Base-by-base conservation (phyloP, 1,140 invertebrate genomes). In the Cyrtorhinus lividipennis region DNA sequence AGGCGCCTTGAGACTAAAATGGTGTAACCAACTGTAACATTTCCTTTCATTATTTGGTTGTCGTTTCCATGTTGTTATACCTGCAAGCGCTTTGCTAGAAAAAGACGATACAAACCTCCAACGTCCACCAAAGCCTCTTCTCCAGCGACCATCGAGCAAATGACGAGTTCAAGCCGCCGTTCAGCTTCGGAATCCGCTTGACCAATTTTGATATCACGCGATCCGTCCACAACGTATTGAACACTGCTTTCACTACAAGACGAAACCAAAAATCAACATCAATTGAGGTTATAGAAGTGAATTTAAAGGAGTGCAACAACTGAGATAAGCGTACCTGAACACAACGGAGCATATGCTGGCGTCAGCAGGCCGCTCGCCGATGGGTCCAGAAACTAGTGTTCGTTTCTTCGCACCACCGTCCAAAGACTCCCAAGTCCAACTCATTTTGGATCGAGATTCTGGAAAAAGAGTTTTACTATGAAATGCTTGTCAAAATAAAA, bases 391-490 rank as follows among this genome's bases (percentile, higher is more conserved):
- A 53, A 53, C 48, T 20, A 53, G 48, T 13, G 20, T 53, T 20
- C 48, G 8, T 20, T 53, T 53, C 20, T 53, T 53, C 20, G 48
- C 48, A 10, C 20, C 48, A 13, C 48, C 48, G 48, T 12, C 20
- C 8, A 8, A 53, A 15, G 48, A 53, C 20, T 53, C 10, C 48
- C 48, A 53, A 22, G 10, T 20, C 48, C 48, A 53, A 20, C 48
- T 53, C 48, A 53, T 53, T 10, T 53, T 22, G 10, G 5, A 53
- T 10, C 20, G 10, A 10, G 20, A 72, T 71, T 67, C 53, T 69
- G 59, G 73, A 75, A 67, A 73, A n/a, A n/a, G n/a, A n/a, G n/a
- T n/a, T n/a, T n/a, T n/a, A n/a, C n/a, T n/a, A n/a, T n/a, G n/a
- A n/a, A n/a, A n/a, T n/a, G n/a, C n/a, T n/a, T n/a, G n/a, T n/a